Percentiles rank a stretch among this genome's conserved stretches.
Conservation (phyloP, 1,140 invertebrate species). For the Apocrypta bakeri region DNA sequence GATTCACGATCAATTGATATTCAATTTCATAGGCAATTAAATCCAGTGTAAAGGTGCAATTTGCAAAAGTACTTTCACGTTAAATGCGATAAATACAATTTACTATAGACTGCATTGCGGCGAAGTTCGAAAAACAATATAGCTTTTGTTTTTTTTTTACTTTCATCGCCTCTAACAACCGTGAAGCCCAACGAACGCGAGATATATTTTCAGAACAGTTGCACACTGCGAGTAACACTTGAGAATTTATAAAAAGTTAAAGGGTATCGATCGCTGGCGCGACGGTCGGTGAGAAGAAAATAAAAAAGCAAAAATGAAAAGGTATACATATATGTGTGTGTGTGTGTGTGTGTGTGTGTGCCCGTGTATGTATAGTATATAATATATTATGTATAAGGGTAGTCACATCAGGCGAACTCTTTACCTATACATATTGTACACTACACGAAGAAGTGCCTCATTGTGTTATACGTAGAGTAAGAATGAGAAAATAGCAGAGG, state of each 20-base stretch:
- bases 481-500: background rate
- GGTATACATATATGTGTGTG: too few relatives aligned
- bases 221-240: constrained; percentile 24
- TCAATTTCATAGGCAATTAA: constrained; percentile 23
- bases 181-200: background rate
- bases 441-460: constrained; percentile 28
- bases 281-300: background rate
- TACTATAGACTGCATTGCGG: background rate
- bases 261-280: constrained; percentile 30
- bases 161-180: constrained; percentile 9
- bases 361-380: too few relatives aligned
- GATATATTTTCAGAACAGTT: constrained; percentile 31
- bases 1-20: constrained; percentile 19
- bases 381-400: too few relatives aligned
- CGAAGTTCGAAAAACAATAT: background rate
- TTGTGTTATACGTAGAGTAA: background rate
- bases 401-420: background rate
- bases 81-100: background rate
- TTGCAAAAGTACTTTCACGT: background rate
- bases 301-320: constrained; percentile 20
- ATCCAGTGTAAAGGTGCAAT: constrained; percentile 4
- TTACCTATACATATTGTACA: background rate
- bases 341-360: too few relatives aligned
- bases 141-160: background rate
- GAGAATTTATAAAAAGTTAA: constrained; percentile 46